A percentile compares a stretch with the other conserved stretches of the same genome.
Conservation (phyloP, 2,113 vertebrate genomes). For the Tychaedon coryphoeus region DNA sequence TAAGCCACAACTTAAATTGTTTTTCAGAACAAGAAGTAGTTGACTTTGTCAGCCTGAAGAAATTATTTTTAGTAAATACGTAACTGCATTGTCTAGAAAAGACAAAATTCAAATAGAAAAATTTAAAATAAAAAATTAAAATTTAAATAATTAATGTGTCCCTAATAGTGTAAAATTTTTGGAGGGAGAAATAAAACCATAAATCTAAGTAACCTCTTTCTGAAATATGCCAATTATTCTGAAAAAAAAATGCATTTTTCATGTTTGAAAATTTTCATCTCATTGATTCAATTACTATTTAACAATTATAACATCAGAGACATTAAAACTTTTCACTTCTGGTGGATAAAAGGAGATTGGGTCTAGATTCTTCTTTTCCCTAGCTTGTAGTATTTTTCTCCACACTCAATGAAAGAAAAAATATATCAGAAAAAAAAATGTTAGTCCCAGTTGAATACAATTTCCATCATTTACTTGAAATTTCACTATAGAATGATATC, state of each 20-base stretch:
- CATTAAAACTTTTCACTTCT: not conserved
- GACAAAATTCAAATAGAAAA: not conserved
- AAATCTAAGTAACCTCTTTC: not conserved
- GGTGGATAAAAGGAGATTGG: not conserved
- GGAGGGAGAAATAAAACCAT: not conserved
- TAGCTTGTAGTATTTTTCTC: not conserved
- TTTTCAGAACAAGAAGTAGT: not conserved
- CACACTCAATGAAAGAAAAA: not conserved
- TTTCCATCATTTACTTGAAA: not conserved
- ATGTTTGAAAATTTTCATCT: not conserved
- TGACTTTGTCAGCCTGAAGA: not conserved
- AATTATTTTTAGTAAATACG: not conserved
- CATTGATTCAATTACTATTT: not conserved
- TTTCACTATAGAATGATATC: not conserved
- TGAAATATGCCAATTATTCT: not conserved
- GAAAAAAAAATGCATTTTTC: not conserved
- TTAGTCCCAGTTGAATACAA: not conserved
- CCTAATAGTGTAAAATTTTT: not conserved
- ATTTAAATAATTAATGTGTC: not conserved
- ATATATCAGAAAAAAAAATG: not conserved
- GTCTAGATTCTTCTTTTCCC: not conserved
- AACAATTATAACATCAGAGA: not conserved
- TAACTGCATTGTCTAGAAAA: not conserved
- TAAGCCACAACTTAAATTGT: not conserved
- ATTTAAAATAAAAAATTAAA: not conserved